phyloP scores from a whole-genome alignment of 2,113 vertebrate species.

The Lucifuga dentata region DNA sequence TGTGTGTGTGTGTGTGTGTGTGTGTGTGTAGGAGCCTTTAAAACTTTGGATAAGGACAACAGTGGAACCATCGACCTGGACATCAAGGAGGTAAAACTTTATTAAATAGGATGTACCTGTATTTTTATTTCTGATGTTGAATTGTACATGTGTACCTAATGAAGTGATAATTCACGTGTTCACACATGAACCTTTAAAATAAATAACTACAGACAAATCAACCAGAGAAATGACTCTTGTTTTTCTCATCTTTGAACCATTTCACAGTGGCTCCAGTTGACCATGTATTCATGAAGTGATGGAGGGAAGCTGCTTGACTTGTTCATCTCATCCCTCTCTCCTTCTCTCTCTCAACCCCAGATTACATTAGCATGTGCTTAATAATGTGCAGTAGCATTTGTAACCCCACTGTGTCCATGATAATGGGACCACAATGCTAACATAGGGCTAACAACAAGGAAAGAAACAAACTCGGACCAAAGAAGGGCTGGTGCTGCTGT shows the following conservation, averaged over 20 bases:
- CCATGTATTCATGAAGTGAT: slow-evolving; percentile 82
- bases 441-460: not conserved
- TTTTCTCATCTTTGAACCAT: not conserved
- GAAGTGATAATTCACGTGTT: too few relatives aligned
- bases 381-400: not conserved
- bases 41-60: slow-evolving; percentile 86
- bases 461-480: slow-evolving; percentile 6
- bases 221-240: too few relatives aligned
- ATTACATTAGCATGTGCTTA: not conserved
- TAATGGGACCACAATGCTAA: slow-evolving; percentile 41
- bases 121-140: too few relatives aligned
- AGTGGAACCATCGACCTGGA: slow-evolving; percentile 85
- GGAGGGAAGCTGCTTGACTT: not conserved
- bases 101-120: too few relatives aligned
- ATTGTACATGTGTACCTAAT: too few relatives aligned
- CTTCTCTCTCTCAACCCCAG: not conserved
- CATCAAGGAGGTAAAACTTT: slow-evolving; percentile 87
- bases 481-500: not conserved
- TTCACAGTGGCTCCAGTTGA: slow-evolving; percentile 85
- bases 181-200: too few relatives aligned
- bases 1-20: slow-evolving; percentile 7
- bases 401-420: not conserved
- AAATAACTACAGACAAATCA: too few relatives aligned
- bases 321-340: not conserved
- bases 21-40: slow-evolving; percentile 87